Base-by-base conservation (phyloP, 2,113 vertebrate species). In the Menura novaehollandiae region DNA sequence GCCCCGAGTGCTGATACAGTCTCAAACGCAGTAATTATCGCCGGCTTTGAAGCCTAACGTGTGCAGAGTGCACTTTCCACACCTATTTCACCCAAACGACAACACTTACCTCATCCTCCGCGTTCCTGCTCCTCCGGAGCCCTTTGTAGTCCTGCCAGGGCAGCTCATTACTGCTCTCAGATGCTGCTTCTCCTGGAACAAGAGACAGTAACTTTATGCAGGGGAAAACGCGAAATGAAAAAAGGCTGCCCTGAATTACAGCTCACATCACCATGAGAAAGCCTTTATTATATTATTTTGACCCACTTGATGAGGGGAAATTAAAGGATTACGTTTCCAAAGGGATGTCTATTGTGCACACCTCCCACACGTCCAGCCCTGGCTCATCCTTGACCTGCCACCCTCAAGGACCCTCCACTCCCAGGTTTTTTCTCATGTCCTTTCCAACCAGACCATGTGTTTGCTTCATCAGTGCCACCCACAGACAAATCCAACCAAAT, bases 311-410 rank as follows among this genome's bases (percentile, higher is more conserved):
- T 91, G 92, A 97, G 90, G 52, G 88, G 75, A 98, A 98, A 98
- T 98, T 97, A 98, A 98, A 97, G 97, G 98, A 97, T 98, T 98
- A 90, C 30, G 79, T 98, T 98, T 97, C 92, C 56, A 60, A 67
- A 77, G 11, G 73, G n/a, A n/a, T 60, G 21, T 28, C 68, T 71
- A 3, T 27, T 44, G 67, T 44, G 92, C 32, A 41, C 87, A 81
- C 44, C 69, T 93, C 15, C 1, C 24, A 14, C 63, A 93, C 47
- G 91, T 97, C 47, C 30, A 80, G 91, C 89, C 91, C 67, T 91
- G 90, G 96, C 90, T 88, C 64, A 88, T 75, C 86, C 94, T 84
- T 76, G 80, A 83, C 77, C 78, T 87, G 93, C 83, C 93, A 76
- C 11, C 26, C 55, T 51, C 32, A 66, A 74, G 60, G 74, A 76